Evolutionary conservation across 1,140 invertebrate species (phyloP).

Genomic region (Drosophila mojavensis): DNA sequence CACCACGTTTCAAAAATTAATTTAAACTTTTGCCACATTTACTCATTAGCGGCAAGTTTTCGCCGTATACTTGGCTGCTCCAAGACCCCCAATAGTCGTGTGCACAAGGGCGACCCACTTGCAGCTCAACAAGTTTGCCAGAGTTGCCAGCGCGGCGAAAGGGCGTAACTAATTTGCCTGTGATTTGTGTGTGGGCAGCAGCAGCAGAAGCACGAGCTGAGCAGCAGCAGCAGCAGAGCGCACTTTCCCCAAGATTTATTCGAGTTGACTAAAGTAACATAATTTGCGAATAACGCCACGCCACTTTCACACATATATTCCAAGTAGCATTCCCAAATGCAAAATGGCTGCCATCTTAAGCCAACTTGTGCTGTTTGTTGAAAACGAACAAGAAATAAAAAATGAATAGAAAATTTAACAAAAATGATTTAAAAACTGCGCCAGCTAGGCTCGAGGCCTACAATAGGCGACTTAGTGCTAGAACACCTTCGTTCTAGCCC

Average conservation of each 20-base stretch:
- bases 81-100: constrained; percentile 8
- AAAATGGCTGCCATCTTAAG: constrained; percentile 53
- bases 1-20: constrained; percentile 74
- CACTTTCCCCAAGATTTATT: constrained; percentile 65
- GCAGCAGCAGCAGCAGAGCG: background rate
- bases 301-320: constrained; percentile 28
- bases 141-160: constrained; percentile 6
- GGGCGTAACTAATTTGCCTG: constrained; percentile 69
- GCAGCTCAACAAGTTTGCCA: constrained; percentile 72
- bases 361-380: background rate
- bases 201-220: background rate
- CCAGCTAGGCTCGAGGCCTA: constrained; percentile 50
- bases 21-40: constrained; percentile 80
- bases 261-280: constrained; percentile 76
- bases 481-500: background rate
- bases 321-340: constrained; percentile 47
- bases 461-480: constrained; percentile 19
- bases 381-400: background rate
- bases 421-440: constrained; percentile 73
- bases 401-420: constrained; percentile 13
- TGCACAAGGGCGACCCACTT: constrained; percentile 40
- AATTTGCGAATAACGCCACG: constrained; percentile 65
- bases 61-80: constrained; percentile 29
- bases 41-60: constrained; percentile 77
- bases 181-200: constrained; percentile 62